Evolutionary conservation across 2,113 vertebrate genomes (phyloP), one percentile per base, ranked within the genome.

Genomic region (Psilopogon haemacephalus): DNA sequence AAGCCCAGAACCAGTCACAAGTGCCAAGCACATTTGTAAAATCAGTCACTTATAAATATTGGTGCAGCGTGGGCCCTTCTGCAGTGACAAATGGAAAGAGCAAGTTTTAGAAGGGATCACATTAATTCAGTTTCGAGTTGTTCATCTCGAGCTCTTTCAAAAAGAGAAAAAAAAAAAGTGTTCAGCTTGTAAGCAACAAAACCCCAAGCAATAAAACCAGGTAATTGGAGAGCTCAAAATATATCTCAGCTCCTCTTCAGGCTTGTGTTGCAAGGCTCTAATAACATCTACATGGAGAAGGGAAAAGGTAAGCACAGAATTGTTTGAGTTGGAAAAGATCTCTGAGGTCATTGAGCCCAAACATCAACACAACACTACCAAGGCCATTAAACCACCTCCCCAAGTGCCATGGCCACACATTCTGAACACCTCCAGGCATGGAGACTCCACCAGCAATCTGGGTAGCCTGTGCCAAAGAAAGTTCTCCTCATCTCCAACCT

Each of bases 11-110:
- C 71, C 52, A 94, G 48, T 89, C 83, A 84, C 0, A 16, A 88
- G 65, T 78, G 60, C 75, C 79, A 94, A 95, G 88, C 9, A 60
- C 68, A 80, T 86, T 88, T 86, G 76, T 84, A 86, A 86, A 91
- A 95, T 74, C 72, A 93, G 56, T 54, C 85, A 92, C 79, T 96
- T 94, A 79, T 33, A 95, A 95, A 94, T 93, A 94, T 56, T 89
- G 72, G 71, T 77, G 60, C 64, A 93, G 94, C 30, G 30, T 88
- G 18, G 28, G 24, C 30, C 35, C 19, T 94, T 88, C 78, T 78
- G 52, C 38, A 88, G 83, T 5, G 42, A 81, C 26, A 89, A 89
- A 91, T 18, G 11, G 37, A 85, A 90, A 84, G 52, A 84, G 52
- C 46, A 23, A 67, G 60, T 85, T 84, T 81, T 64, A 0, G 5